A percentile compares a stretch with the other conserved stretches of the same genome.
phyloP scores from a whole-genome alignment of 2,797 vertebrate genomes.

The Carduelis carduelis region DNA sequence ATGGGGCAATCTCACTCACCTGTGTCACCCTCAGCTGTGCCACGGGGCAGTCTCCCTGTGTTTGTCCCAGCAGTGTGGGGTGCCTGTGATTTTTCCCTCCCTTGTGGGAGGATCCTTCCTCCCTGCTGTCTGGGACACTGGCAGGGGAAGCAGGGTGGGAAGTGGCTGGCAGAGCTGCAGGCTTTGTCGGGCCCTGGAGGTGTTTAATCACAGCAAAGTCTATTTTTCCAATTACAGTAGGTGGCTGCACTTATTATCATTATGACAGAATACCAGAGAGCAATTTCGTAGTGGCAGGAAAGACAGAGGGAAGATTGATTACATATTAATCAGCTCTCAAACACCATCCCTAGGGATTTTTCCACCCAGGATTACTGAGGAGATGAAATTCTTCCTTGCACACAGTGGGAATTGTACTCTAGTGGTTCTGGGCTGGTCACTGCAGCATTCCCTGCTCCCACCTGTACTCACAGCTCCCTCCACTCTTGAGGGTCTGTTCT shows the following conservation, averaged over 20 bases:
- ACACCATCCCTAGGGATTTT: neutral
- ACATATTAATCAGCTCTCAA: neutral
- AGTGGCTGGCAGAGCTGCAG: neutral
- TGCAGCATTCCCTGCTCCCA: neutral
- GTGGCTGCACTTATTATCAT: conserved; percentile 51
- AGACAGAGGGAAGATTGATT: conserved; percentile 29
- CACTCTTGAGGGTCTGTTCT: rapidly evolving
- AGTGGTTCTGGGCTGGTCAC: rapidly evolving
- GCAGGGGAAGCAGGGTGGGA: neutral
- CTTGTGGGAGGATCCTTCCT: rapidly evolving
- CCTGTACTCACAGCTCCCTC: neutral
- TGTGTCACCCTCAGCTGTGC: neutral
- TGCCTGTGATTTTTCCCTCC: rapidly evolving
- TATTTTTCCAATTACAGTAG: conserved; percentile 54
- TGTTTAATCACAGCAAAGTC: conserved; percentile 36
- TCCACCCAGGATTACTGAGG: neutral
- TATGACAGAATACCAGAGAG: conserved; percentile 44
- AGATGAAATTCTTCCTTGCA: neutral
- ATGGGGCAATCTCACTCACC: rapidly evolving
- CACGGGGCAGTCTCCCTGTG: rapidly evolving
- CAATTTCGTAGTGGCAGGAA: neutral
- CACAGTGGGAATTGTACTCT: neutral
- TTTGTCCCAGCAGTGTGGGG: rapidly evolving
- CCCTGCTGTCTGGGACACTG: neutral
- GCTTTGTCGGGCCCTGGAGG: neutral